Conservation (phyloP, 2,888 invertebrate species). For the Shargacucullia verbasci region DNA sequence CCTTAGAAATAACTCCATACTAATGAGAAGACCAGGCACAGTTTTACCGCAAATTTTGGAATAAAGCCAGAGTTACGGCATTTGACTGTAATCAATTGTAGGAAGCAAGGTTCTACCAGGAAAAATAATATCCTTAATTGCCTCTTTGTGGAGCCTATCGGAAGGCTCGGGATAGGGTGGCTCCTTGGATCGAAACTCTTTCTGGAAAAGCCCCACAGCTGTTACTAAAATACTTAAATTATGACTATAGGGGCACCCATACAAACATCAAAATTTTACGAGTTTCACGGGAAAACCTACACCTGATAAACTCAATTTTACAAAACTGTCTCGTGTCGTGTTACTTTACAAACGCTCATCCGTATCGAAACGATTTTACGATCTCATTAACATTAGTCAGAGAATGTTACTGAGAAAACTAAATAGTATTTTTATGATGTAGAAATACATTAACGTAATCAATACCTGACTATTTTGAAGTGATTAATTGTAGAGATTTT, state of each 20-base stretch:
- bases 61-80: too few species aligned
- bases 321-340: too few species aligned
- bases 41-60: too few species aligned
- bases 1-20: too few species aligned
- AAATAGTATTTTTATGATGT: constrained; percentile 19
- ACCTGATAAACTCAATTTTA: constrained; percentile 2
- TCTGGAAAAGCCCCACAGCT: neutral
- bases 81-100: too few species aligned
- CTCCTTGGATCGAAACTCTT: too few species aligned
- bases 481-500: neutral
- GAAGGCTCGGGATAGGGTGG: too few species aligned
- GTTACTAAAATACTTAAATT: constrained; percentile 1
- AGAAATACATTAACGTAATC: constrained; percentile 7
- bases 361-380: constrained; percentile 33
- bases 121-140: too few species aligned
- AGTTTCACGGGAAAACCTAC: neutral
- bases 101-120: too few species aligned
- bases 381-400: constrained; percentile 36
- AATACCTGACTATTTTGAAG: constrained; percentile 13
- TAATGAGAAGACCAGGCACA: too few species aligned
- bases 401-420: constrained; percentile 20
- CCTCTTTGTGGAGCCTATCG: too few species aligned
- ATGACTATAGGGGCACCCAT: too few species aligned
- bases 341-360: neutral
- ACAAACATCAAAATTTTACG: constrained; percentile 1